Evolutionary conservation across 2,797 vertebrate genomes (phyloP).

Genomic region (Mormyrops attenuatus): DNA sequence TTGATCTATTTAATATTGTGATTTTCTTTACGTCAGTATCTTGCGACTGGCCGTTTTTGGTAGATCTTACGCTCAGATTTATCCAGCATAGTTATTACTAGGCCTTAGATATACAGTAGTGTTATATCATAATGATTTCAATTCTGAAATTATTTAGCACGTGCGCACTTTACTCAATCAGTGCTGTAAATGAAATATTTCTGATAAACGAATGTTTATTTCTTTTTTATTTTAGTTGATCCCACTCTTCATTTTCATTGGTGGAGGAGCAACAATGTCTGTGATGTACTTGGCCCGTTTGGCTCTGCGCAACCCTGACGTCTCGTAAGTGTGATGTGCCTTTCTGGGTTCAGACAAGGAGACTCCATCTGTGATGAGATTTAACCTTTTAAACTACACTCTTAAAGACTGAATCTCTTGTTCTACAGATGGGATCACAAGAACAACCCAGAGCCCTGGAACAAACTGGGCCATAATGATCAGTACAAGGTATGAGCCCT

Average conservation of each 20-base stretch:
- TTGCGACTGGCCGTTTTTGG: background rate
- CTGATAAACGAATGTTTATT: background rate
- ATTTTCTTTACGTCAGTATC: background rate
- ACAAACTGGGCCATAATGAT: constrained; percentile 70
- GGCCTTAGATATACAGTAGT: background rate
- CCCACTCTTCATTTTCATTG: constrained; percentile 87
- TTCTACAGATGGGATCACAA: constrained; percentile 81
- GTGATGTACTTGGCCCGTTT: constrained; percentile 67
- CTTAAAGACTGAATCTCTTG: background rate
- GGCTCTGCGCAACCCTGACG: constrained; percentile 79
- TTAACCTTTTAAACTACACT: background rate
- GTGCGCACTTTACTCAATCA: background rate
- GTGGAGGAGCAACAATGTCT: constrained; percentile 71
- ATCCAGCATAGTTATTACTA: background rate
- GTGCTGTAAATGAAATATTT: background rate
- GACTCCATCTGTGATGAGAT: background rate
- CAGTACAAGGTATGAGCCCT: constrained; percentile 81
- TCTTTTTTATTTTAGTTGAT: constrained; percentile 64
- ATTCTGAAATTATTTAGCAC: background rate
- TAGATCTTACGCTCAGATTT: background rate
- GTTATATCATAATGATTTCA: background rate
- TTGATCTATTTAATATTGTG: background rate
- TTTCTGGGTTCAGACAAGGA: background rate
- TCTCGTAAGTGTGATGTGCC: constrained; percentile 63
- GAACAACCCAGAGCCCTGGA: constrained; percentile 93